These are phyloP conservation scores for Sorex maritimensis DNA, from an alignment of 2,797 vertebrate genomes.

Conservation along the genomic window DNA sequence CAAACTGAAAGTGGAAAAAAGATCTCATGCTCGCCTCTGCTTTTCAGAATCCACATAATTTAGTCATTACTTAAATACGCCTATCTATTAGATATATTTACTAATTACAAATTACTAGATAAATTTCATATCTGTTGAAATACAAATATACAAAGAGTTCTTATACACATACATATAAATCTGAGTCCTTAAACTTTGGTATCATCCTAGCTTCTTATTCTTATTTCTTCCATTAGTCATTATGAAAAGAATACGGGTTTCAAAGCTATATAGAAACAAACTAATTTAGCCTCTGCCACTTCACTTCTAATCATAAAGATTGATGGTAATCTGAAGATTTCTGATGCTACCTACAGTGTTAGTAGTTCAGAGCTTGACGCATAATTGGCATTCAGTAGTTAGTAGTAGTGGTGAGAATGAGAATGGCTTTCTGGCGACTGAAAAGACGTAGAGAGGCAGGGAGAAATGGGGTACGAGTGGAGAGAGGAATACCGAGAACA, in stretches of 20 bases:
- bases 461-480: too few relatives aligned
- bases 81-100: too few relatives aligned
- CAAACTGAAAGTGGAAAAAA: neutral
- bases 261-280: neutral
- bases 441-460: neutral
- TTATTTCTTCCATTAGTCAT: neutral
- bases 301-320: neutral
- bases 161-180: neutral
- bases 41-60: constrained; percentile 18
- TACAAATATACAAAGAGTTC: too few relatives aligned
- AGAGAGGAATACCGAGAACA: too few relatives aligned
- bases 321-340: neutral
- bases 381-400: neutral
- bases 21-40: neutral
- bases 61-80: neutral
- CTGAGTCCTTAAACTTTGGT: neutral
- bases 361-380: neutral
- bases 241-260: neutral
- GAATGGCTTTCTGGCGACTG: neutral
- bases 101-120: too few relatives aligned
- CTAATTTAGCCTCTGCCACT: neutral
- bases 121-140: too few relatives aligned
- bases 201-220: neutral
- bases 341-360: neutral
- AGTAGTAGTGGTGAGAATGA: neutral